Evolutionary conservation across 2,797 vertebrate genomes (phyloP).

Genomic region (Chaetodon trifasciatus): DNA sequence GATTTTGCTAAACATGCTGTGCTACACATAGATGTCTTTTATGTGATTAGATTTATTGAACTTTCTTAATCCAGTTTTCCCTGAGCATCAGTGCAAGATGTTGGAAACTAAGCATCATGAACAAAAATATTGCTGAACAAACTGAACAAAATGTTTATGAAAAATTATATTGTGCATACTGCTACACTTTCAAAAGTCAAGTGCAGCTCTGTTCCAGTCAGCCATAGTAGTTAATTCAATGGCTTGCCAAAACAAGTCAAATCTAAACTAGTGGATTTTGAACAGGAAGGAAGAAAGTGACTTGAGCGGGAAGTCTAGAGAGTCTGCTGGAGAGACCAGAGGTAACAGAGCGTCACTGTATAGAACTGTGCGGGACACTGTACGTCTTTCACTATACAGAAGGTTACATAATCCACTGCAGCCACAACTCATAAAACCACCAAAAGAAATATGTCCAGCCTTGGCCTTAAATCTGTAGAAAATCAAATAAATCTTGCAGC

Average conservation of each 20-base stretch:
- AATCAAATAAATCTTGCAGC: conserved; percentile 37
- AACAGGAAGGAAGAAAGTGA: conserved; percentile 70
- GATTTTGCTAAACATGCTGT: not conserved
- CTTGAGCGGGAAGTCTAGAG: conserved; percentile 47
- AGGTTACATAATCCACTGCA: conserved; percentile 70
- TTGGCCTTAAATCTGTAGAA: conserved; percentile 36
- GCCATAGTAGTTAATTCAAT: conserved; percentile 36
- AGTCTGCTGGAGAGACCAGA: conserved; percentile 49
- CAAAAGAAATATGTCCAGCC: conserved; percentile 47
- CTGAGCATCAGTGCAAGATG: not conserved
- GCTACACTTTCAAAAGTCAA: not conserved
- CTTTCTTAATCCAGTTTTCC: not conserved
- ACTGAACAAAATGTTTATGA: not conserved
- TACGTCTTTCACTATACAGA: conserved; percentile 77
- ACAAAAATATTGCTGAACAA: not conserved
- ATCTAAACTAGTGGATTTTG: conserved; percentile 50
- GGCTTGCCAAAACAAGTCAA: conserved; percentile 49
- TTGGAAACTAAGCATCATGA: not conserved
- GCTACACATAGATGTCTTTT: not conserved
- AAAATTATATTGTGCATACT: not conserved
- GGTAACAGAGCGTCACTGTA: conserved; percentile 81
- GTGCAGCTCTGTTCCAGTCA: conserved; percentile 28
- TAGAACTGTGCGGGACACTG: conserved; percentile 75
- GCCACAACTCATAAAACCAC: conserved; percentile 61
- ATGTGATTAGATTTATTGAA: not conserved